These are phyloP conservation scores for Temnothorax unifasciatus DNA, from an alignment of 2,888 invertebrate species.

Conservation along the genomic window DNA sequence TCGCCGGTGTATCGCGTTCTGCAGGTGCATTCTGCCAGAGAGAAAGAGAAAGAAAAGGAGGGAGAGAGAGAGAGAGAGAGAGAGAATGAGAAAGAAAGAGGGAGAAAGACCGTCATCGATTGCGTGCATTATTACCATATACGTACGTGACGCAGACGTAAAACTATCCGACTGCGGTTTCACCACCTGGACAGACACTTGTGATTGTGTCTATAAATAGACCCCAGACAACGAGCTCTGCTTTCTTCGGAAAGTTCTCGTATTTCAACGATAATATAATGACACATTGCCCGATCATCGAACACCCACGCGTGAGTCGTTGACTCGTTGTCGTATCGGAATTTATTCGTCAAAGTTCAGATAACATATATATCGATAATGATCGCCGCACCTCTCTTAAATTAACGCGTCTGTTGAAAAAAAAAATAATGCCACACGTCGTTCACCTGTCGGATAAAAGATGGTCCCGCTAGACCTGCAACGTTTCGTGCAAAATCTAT, in stretches of 20 bases:
- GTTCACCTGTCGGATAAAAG: background rate
- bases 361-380: background rate
- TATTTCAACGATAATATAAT: background rate
- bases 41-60: background rate
- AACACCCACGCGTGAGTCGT: slow-evolving; percentile 15
- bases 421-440: background rate
- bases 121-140: background rate
- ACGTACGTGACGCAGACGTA: slow-evolving; percentile 55
- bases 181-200: slow-evolving; percentile 11
- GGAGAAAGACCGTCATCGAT: background rate
- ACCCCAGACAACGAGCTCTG: background rate
- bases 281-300: background rate
- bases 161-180: slow-evolving; percentile 50
- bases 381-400: background rate
- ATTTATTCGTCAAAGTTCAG: background rate
- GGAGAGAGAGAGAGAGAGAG: background rate
- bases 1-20: background rate
- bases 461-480: background rate
- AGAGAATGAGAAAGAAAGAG: no score
- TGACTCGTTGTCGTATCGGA: background rate
- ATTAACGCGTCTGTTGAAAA: background rate
- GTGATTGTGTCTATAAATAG: slow-evolving; percentile 52
- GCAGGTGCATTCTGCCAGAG: background rate
- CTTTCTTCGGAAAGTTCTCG: slow-evolving; percentile 15
- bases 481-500: background rate